phyloP scores from a whole-genome alignment of 2,113 vertebrate genomes.

The Phrynosoma blainvillii region DNA sequence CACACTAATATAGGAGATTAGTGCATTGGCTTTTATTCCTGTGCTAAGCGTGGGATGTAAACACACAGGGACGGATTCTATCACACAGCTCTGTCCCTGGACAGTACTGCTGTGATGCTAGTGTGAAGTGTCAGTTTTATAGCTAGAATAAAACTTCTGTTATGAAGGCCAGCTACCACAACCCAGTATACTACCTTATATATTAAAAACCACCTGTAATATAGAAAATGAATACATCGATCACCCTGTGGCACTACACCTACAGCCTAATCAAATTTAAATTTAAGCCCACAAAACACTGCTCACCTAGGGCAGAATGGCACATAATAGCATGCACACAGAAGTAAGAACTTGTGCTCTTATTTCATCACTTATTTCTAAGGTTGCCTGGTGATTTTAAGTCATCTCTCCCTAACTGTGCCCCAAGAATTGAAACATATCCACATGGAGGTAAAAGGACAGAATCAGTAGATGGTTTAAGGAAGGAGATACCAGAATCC shows the following conservation, averaged over 20 bases:
- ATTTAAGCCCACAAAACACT: not conserved
- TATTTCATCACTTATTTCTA: not conserved
- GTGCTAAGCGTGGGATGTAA: too few relatives aligned
- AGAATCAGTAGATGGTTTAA: not conserved
- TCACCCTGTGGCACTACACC: not conserved
- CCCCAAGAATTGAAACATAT: not conserved
- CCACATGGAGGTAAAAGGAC: not conserved
- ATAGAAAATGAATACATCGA: conserved; percentile 7
- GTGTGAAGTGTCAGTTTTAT: not conserved
- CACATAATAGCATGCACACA: not conserved
- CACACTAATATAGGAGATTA: too few relatives aligned
- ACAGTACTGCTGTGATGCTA: not conserved
- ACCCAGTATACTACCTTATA: not conserved
- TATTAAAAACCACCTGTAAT: not conserved
- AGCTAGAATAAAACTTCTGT: not conserved
- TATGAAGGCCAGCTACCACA: not conserved
- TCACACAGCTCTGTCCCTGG: too few relatives aligned
- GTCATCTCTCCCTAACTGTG: not conserved
- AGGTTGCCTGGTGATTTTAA: not conserved
- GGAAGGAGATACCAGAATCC: too few relatives aligned
- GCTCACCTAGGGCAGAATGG: not conserved
- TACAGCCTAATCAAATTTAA: not conserved
- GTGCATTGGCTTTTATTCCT: too few relatives aligned
- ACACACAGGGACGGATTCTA: too few relatives aligned
- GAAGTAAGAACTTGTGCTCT: not conserved